Conservation (phyloP, 2,113 vertebrate species). For the Silurus meridionalis region DNA sequence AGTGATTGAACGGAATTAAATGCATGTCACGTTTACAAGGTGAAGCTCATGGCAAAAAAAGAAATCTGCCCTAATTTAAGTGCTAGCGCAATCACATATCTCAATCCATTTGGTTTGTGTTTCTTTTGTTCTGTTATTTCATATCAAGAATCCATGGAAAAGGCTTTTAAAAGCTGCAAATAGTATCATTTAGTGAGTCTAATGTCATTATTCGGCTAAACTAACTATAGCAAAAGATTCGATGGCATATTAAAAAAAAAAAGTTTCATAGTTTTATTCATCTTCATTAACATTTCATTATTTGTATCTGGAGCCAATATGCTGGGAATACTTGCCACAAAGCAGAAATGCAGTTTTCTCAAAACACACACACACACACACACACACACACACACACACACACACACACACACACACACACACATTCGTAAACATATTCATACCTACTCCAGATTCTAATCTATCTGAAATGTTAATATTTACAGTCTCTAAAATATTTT, state of each 20-base stretch:
- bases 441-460: neutral
- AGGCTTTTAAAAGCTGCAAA: neutral
- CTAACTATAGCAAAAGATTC: neutral
- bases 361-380: neutral
- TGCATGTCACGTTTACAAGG: slow-evolving; percentile 10
- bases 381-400: neutral
- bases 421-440: neutral
- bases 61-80: neutral
- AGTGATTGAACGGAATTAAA: slow-evolving; percentile 29
- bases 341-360: neutral
- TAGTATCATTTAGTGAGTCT: neutral
- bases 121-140: neutral
- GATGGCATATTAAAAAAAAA: neutral
- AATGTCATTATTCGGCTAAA: neutral
- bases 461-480: neutral
- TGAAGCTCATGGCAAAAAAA: neutral
- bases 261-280: neutral
- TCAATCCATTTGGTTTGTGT: neutral
- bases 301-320: neutral
- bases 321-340: neutral
- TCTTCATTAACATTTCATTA: neutral
- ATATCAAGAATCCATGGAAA: neutral
- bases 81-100: neutral
- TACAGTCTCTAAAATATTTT: neutral
- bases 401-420: neutral